Evolutionary conservation across 37 sponge, comb jelly and placozoan species (phyloP), one percentile per base, ranked within the genome.

Genomic region (Lycopodina hypogea): DNA sequence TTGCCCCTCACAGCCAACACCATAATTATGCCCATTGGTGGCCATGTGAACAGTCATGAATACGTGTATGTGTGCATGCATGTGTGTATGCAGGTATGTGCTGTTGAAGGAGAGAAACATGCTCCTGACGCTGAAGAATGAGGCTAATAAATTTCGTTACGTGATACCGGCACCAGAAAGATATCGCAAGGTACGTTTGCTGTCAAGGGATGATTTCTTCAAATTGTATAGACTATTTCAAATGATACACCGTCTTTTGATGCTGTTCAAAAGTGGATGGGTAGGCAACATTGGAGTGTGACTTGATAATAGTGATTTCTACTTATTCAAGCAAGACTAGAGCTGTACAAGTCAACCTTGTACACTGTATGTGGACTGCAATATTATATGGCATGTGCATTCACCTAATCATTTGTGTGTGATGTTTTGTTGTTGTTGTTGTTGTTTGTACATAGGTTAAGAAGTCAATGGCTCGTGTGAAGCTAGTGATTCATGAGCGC

Each of bases 131-230:
- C 9, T 84, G 57, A 77, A 63, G 24, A 88, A 87, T 18, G 92
- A 91, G 53, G 92, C 92, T 3, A 83, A 80, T 18, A 74, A 88
- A 69, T 42, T 34, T 7, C 59, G 80, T 4, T 84, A 83, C 56
- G 45, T 83, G 32, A 91, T 91, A 81, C 91, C 90, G 8, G 85
- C 66, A 28, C 91, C 88, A 21, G 88, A 86, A 48, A 78, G 92
- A 53, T 26, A 81, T 28, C 18, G 81, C 45, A 94, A 94, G 74
- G 88, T 87, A 39, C 40, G 57, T n/a, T n/a, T 40, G 34, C 34
- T 14, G 8, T 26, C 15, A 45, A 45, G 4, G 48, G 48, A 45
- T 45, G 48, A 45, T 9, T 9, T 45, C 9, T 4, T 45, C 8
- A 45, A 9, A 45, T 4, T 12, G 48, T 45, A 9, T 4, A 45